phyloP scores from a whole-genome alignment of 64 coral and sea anemone species.

The Trachythela sp. region DNA sequence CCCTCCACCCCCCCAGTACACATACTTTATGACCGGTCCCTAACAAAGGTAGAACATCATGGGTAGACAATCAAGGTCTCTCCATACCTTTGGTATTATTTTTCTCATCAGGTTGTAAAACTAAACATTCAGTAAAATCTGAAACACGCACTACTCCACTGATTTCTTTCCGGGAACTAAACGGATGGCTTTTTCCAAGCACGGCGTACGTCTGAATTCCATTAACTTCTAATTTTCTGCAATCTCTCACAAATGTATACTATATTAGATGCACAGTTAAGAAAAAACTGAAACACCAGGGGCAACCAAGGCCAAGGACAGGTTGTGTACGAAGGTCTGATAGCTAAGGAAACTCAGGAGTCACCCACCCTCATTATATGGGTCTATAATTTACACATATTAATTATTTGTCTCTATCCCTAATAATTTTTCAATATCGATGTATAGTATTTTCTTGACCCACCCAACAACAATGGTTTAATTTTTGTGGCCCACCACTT shows the following conservation, averaged over 20 bases:
- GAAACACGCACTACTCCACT: constrained; percentile 72
- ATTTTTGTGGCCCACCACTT: no score
- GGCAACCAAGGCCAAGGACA: neutral
- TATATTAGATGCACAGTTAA: constrained; percentile 35
- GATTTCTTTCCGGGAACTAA: constrained; percentile 37
- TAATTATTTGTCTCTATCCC: no score
- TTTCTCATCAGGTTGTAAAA: constrained; percentile 73
- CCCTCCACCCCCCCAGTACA: no score
- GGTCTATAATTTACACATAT: no score
- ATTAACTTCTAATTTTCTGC: constrained; percentile 67
- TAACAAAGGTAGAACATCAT: neutral
- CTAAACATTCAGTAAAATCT: constrained; percentile 73
- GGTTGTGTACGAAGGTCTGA: neutral
- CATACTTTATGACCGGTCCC: no score
- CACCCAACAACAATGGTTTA: no score
- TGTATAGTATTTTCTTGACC: no score
- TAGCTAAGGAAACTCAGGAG: no score
- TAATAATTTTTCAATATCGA: no score
- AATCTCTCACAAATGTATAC: constrained; percentile 77
- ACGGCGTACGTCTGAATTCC: constrained; percentile 63
- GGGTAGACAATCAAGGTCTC: neutral
- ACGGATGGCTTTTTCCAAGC: constrained; percentile 56
- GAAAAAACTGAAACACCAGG: constrained; percentile 13
- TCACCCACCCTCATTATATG: no score
- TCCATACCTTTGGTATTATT: constrained; percentile 71